Conservation (phyloP, 2,888 invertebrate species). For the Lathronympha strigana region DNA sequence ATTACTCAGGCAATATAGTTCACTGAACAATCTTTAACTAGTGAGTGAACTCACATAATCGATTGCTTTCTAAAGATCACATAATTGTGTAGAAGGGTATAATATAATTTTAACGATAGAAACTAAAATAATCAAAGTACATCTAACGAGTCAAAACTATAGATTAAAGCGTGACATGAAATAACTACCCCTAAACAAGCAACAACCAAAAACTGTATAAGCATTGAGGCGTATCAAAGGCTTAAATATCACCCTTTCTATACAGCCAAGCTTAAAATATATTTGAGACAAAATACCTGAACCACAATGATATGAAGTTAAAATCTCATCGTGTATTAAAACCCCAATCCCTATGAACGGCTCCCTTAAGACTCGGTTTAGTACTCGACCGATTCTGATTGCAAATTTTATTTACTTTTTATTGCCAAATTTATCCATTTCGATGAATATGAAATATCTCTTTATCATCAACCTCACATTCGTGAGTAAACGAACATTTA, state of each 20-base stretch:
- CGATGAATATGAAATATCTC: conserved; percentile 1
- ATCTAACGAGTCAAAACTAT: too few relatives aligned
- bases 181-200: not conserved
- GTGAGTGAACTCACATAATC: too few relatives aligned
- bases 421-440: conserved; percentile 14
- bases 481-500: too few relatives aligned
- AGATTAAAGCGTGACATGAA: too few relatives aligned
- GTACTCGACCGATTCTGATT: conserved; percentile 10
- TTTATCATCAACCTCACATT: not conserved
- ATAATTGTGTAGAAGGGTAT: too few relatives aligned
- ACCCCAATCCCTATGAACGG: not conserved
- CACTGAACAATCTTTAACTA: too few relatives aligned
- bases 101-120: too few relatives aligned
- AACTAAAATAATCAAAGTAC: too few relatives aligned
- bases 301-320: conserved; percentile 14
- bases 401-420: conserved; percentile 29
- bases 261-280: not conserved
- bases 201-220: too few relatives aligned
- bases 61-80: not conserved
- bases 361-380: conserved; percentile 21
- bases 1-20: too few relatives aligned
- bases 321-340: conserved; percentile 19
- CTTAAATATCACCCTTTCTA: too few relatives aligned
- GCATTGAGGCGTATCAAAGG: too few relatives aligned
- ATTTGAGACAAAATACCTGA: not conserved